Base-by-base conservation (phyloP, 2,113 vertebrate genomes). In the Saccopteryx bilineata region DNA sequence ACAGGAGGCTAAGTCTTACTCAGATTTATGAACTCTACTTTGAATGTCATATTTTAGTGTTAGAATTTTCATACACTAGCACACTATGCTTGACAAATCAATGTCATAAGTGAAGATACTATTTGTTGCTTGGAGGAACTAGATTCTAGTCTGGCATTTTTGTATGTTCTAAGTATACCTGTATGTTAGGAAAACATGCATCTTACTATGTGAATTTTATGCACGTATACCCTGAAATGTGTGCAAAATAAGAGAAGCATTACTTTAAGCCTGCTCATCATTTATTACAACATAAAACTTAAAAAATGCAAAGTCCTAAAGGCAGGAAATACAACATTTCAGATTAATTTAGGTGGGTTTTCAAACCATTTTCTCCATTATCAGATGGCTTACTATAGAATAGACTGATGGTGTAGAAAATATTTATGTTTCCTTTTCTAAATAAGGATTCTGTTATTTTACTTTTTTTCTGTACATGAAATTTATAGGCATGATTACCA, bases 401-500 rank as follows among this genome's bases (percentile, higher is more conserved):
- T 46, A 86, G 58, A 78, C 95, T 96, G 94, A 63, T 24, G 63
- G 68, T 0, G 2, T 19, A 89, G 95, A 87, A 97, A 95, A 90
- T 19, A 61, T 56, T 89, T 33, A 24, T 17, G 7, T 84, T 28
- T 80, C 54, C 23, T 87, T 96, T 90, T 66, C 72, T 91, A 96
- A 95, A 87, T 14, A 31, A 54, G 21, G 61, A n/a, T 11, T 54
- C 39, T n/a, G 23, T 58, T 93, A 61, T 91, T 92, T 7, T 0
- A 10, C 31, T 13, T 3, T 31, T 84, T 89, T 50, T 63, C 14
- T 46, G 63, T 54, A 91, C 83, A 5, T 58, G 83, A 65, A 65
- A 28, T 58, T 14, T 65, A 23, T 28, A 60, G 68, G 78, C 24
- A 26, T 33, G 50, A 65, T 94, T 71, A 65, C 48, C 79, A 46